Percentiles rank a stretch among this genome's conserved stretches.
phyloP scores from a whole-genome alignment of 2,797 vertebrate genomes.

The Mergus octosetaceus region DNA sequence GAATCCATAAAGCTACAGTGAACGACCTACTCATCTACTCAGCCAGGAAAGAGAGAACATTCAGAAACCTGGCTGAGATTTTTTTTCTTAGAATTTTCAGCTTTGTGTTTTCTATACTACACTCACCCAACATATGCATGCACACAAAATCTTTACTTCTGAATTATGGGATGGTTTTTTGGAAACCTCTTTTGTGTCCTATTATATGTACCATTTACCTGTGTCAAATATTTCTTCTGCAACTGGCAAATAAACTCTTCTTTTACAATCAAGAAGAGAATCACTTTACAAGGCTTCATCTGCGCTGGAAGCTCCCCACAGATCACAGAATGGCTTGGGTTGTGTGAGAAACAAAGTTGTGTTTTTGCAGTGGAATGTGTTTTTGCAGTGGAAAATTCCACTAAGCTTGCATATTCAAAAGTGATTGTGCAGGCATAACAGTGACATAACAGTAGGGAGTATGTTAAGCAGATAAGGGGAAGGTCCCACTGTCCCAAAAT shows the following conservation, averaged over 20 bases:
- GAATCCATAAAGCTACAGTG: background rate
- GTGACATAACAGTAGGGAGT: too few relatives aligned
- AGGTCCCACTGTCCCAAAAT: too few relatives aligned
- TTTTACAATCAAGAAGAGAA: background rate
- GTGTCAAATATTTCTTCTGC: background rate
- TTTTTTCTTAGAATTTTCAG: background rate
- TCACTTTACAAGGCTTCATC: background rate
- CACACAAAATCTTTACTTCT: background rate
- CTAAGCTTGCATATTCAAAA: too few relatives aligned
- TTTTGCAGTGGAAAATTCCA: too few relatives aligned
- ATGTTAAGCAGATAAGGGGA: too few relatives aligned
- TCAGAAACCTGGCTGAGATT: background rate
- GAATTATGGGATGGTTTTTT: background rate
- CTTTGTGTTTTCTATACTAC: background rate
- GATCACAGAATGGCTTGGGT: too few relatives aligned
- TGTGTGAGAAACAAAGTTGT: too few relatives aligned
- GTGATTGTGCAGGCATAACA: too few relatives aligned
- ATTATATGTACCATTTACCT: background rate
- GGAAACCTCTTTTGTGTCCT: background rate
- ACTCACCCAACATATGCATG: background rate
- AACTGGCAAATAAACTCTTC: background rate
- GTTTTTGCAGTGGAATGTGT: too few relatives aligned
- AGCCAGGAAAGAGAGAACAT: background rate
- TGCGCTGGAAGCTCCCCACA: background rate
- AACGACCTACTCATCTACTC: background rate